Base-by-base conservation (phyloP, 2,113 vertebrate species). In the Vanacampus margaritifer region DNA sequence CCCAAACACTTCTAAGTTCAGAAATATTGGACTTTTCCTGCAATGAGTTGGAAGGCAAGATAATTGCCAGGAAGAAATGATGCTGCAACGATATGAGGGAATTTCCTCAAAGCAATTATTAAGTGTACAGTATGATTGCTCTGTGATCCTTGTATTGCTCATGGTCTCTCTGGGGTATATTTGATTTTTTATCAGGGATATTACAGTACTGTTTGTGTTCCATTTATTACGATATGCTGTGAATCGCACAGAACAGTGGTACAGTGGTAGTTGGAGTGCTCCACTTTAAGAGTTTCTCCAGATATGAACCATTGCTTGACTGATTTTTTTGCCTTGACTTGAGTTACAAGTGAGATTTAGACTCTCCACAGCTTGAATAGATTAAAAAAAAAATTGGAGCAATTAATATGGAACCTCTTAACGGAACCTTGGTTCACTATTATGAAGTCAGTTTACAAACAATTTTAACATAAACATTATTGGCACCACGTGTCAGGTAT, bases 61-160 rank as follows among this genome's bases (percentile, higher is more conserved):
- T 62, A 62, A 62, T 62, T 62, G 59, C n/a, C 36, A 62, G 37
- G 39, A 41, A 43, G 41, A 16, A 62, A 43, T 26, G 60, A 24
- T 16, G 37, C 16, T 62, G 60, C 60, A 62, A 45, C 6, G 23
- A 43, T 17, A 26, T 26, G 26, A 43, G 37, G 23, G 39, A 39
- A 43, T 43, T 26, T 37, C n/a, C 37, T 26, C 60, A 24, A 10
- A 26, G 39, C n/a, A 62, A 62, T 41, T n/a, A 14, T 37, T 24
- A 41, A 23, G 21, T 10, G 36, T 26, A 39, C 60, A 62, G 6
- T 41, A 14, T 26, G 60, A 62, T 23, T 2, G 11, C 36, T 23
- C 58, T 8, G 5, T 62, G 39, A 43, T 17, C 23, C 37, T 39
- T 19, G 1, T 9, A 23, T 39, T 45, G 39, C 58, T n/a, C 11